Percentiles rank a stretch among this genome's conserved stretches.
Conservation (phyloP, 1,140 invertebrate species). For the Drosophila orena region DNA sequence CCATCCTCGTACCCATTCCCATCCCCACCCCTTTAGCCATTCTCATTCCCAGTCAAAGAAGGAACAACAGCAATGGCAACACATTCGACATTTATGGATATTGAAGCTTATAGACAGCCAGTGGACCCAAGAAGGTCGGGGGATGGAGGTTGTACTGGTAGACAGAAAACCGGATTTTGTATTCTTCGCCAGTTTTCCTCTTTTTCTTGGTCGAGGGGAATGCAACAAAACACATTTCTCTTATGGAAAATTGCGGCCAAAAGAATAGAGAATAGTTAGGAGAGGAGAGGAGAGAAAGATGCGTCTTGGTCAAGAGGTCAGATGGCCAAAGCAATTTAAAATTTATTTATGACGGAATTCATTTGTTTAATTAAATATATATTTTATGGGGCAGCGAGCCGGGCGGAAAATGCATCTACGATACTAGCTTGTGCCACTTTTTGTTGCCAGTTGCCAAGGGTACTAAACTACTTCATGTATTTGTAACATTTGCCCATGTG, state of each 20-base stretch:
- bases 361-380: slow-evolving; percentile 73
- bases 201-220: slow-evolving; percentile 19
- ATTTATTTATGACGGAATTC: slow-evolving; percentile 65
- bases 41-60: slow-evolving; percentile 30
- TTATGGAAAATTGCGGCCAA: slow-evolving; percentile 60
- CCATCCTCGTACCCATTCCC: slow-evolving; percentile 1
- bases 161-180: slow-evolving; percentile 63
- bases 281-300: slow-evolving; percentile 1
- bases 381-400: slow-evolving; percentile 33
- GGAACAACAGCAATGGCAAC: slow-evolving; percentile 55
- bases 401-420: slow-evolving; percentile 14
- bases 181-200: slow-evolving; percentile 42
- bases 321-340: slow-evolving; percentile 47
- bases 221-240: slow-evolving; percentile 31
- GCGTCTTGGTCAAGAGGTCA: slow-evolving; percentile 67
- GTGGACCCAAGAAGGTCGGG: slow-evolving; percentile 5
- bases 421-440: slow-evolving; percentile 19
- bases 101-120: slow-evolving; percentile 80
- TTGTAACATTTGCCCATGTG: slow-evolving; percentile 12
- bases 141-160: slow-evolving; percentile 43
- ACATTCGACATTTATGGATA: slow-evolving; percentile 82
- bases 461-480: slow-evolving; percentile 15
- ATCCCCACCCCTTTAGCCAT: background rate
- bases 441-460: slow-evolving; percentile 15
- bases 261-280: background rate